Percentiles rank a stretch among this genome's conserved stretches.
Evolutionary conservation across 2,113 vertebrate genomes (phyloP).

Genomic region (Spilogale gracilis): DNA sequence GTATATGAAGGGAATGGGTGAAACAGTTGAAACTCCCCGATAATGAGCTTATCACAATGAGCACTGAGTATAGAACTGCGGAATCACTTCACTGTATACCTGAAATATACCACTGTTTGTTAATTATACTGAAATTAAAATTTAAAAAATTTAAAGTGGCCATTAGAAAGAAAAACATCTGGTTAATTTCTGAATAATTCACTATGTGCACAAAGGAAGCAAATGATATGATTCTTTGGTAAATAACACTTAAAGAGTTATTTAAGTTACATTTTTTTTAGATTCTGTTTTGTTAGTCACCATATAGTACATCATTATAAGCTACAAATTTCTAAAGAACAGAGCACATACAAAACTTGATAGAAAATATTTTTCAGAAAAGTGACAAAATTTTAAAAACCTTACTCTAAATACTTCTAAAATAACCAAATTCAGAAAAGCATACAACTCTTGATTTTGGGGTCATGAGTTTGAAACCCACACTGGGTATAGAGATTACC

Average conservation of each 20-base stretch:
- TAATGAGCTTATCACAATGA: background rate
- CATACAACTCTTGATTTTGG: background rate
- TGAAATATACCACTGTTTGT: background rate
- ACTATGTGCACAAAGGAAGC: background rate
- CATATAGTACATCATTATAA: background rate
- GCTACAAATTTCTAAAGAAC: slow-evolving; percentile 12
- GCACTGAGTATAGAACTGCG: background rate
- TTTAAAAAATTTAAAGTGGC: background rate
- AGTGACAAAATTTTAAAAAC: background rate
- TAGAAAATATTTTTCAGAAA: background rate
- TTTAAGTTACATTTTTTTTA: background rate
- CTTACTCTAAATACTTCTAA: background rate
- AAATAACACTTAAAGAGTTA: background rate
- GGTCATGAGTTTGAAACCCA: background rate
- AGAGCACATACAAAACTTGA: background rate
- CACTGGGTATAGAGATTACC: background rate
- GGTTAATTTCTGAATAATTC: slow-evolving; percentile 22
- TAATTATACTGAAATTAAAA: background rate
- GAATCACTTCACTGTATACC: background rate
- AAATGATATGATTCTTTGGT: background rate
- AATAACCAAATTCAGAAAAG: background rate
- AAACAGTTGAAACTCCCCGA: background rate
- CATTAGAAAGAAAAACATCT: background rate
- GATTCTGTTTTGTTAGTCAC: too few relatives aligned
- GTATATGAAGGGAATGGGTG: background rate